These are phyloP conservation scores for Tadarida brasiliensis DNA, from an alignment of 2,797 vertebrate genomes.

Conservation along the genomic window DNA sequence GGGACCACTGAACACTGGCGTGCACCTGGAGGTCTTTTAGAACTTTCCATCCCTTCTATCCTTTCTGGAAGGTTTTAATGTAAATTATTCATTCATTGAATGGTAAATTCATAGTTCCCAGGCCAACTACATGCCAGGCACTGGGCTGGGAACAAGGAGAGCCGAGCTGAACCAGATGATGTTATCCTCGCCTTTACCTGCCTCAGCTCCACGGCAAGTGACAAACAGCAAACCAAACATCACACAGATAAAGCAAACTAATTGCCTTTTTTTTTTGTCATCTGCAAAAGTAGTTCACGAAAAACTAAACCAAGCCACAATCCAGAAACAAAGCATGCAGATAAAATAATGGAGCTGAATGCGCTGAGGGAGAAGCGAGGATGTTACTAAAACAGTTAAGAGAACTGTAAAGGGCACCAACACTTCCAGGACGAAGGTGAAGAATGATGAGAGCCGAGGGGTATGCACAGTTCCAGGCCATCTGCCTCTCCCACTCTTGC, in stretches of 20 bases:
- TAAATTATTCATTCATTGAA: background rate
- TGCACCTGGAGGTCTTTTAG: background rate
- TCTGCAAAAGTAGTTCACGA: background rate
- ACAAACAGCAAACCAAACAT: background rate
- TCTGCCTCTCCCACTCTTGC: background rate
- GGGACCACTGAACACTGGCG: background rate
- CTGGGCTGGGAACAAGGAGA: background rate
- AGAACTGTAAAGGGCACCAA: background rate
- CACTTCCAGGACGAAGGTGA: background rate
- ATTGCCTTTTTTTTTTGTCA: background rate
- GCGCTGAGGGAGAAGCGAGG: background rate
- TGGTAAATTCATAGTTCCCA: background rate
- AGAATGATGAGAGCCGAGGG: background rate
- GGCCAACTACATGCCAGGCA: background rate
- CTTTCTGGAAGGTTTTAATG: background rate
- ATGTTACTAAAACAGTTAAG: background rate
- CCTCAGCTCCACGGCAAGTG: background rate
- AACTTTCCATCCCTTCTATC: background rate
- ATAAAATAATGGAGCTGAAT: background rate
- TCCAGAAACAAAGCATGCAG: background rate
- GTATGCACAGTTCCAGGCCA: background rate
- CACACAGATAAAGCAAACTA: background rate
- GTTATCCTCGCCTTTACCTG: fast-evolving
- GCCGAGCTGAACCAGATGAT: background rate
- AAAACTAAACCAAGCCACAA: background rate